phyloP scores from a whole-genome alignment of 2,888 invertebrate species.

The Drosophila tripunctata region DNA sequence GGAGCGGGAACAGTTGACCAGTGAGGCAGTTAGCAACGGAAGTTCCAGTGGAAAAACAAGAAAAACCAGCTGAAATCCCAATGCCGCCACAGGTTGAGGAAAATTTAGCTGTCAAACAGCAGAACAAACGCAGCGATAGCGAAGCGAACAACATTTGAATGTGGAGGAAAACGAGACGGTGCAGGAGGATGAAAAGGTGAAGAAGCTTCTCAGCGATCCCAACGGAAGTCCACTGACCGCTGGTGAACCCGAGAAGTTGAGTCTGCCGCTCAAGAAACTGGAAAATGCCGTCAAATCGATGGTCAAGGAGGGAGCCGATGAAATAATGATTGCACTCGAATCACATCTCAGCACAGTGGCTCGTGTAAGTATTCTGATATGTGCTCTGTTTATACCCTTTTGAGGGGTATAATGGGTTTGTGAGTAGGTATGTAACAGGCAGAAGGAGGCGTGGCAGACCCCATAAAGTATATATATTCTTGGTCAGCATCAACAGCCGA shows the following conservation, averaged over 20 bases:
- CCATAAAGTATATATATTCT: too few relatives aligned
- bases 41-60: conserved; percentile 66
- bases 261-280: conserved; percentile 85
- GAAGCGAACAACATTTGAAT: conserved; percentile 61
- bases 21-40: conserved; percentile 29
- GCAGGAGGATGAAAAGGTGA: conserved; percentile 86
- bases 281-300: conserved; percentile 81
- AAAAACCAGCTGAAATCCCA: conserved; percentile 59
- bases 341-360: conserved; percentile 76
- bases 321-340: conserved; percentile 87
- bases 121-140: conserved; percentile 76
- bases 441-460: too few relatives aligned
- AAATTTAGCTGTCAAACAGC: conserved; percentile 66
- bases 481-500: too few relatives aligned
- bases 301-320: conserved; percentile 78
- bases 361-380: conserved; percentile 77
- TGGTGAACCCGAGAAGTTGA: conserved; percentile 86
- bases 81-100: conserved; percentile 40
- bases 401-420: too few relatives aligned
- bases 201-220: conserved; percentile 85
- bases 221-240: conserved; percentile 85
- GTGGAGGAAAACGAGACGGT: conserved; percentile 83
- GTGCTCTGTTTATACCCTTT: too few relatives aligned
- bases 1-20: background rate
- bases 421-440: too few relatives aligned